Conservation (phyloP, 2,113 vertebrate species). For the Ciconia stormi region DNA sequence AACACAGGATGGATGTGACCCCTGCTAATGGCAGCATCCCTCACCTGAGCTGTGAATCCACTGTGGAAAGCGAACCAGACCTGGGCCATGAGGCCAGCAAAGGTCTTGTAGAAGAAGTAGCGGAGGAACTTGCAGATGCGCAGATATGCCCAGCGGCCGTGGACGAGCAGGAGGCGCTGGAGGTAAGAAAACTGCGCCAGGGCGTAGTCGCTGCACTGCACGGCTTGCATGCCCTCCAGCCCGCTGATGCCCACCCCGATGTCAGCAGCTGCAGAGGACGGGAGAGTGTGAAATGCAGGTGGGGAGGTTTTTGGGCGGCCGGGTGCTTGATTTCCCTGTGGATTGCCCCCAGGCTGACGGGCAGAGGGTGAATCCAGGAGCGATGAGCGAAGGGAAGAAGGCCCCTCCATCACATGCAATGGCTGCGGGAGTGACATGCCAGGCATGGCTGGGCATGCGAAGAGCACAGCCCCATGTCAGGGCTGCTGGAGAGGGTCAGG, state of each 20-base stretch:
- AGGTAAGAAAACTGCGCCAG: constrained; percentile 89
- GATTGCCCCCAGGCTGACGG: background rate
- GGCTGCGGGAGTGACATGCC: background rate
- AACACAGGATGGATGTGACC: fast-evolving
- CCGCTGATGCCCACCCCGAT: constrained; percentile 89
- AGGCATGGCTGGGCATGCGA: fast-evolving
- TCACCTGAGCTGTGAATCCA: constrained; percentile 85
- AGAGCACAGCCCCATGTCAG: background rate
- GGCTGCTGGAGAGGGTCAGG: background rate
- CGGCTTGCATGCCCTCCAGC: constrained; percentile 88
- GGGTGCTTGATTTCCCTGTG: fast-evolving
- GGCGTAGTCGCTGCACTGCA: constrained; percentile 88
- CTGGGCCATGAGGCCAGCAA: constrained; percentile 82
- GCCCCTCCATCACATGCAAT: fast-evolving
- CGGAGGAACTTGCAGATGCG: constrained; percentile 87
- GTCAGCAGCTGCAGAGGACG: constrained; percentile 79
- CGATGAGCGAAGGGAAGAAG: background rate
- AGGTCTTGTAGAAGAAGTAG: constrained; percentile 92
- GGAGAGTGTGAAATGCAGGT: fast-evolving
- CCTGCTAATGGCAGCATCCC: fast-evolving
- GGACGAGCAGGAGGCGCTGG: constrained; percentile 85
- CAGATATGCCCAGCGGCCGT: constrained; percentile 90
- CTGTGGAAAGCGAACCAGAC: constrained; percentile 89
- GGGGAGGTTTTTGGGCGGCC: background rate
- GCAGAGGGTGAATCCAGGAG: background rate